Percentiles rank a stretch among this genome's conserved stretches.
Conservation (phyloP, 2,113 vertebrate genomes). For the Pelecanus crispus region DNA sequence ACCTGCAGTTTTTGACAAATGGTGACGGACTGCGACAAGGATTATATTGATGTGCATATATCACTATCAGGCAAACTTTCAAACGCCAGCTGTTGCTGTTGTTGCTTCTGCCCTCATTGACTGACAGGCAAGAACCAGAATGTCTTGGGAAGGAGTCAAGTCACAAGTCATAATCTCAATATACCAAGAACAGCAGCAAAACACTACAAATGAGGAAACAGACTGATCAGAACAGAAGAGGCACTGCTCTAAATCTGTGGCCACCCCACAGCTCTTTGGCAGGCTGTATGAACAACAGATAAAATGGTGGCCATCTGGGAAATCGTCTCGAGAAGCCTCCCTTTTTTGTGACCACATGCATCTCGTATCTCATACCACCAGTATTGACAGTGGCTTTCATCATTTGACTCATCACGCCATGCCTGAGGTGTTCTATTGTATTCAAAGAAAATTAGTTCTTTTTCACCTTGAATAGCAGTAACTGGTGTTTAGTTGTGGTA, state of each 20-base stretch:
- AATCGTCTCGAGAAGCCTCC: neutral
- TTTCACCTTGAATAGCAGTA: neutral
- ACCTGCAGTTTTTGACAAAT: neutral
- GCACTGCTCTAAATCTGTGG: neutral
- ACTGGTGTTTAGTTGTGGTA: neutral
- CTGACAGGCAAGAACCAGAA: neutral
- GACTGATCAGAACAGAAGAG: neutral
- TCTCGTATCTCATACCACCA: neutral
- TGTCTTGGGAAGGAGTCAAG: neutral
- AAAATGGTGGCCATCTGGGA: constrained; percentile 1
- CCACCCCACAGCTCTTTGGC: neutral
- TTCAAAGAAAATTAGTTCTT: neutral
- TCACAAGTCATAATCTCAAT: neutral
- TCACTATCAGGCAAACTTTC: neutral
- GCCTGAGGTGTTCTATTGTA: neutral
- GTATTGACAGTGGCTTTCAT: neutral
- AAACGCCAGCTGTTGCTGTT: neutral
- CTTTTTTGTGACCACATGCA: neutral
- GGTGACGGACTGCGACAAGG: neutral
- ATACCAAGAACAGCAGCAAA: neutral
- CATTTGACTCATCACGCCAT: neutral
- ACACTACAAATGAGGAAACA: neutral
- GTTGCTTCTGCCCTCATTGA: neutral
- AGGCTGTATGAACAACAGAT: constrained; percentile 16
- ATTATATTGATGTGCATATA: neutral